phyloP scores from a whole-genome alignment of 2,113 vertebrate species.

The Ramphastos sulfuratus region DNA sequence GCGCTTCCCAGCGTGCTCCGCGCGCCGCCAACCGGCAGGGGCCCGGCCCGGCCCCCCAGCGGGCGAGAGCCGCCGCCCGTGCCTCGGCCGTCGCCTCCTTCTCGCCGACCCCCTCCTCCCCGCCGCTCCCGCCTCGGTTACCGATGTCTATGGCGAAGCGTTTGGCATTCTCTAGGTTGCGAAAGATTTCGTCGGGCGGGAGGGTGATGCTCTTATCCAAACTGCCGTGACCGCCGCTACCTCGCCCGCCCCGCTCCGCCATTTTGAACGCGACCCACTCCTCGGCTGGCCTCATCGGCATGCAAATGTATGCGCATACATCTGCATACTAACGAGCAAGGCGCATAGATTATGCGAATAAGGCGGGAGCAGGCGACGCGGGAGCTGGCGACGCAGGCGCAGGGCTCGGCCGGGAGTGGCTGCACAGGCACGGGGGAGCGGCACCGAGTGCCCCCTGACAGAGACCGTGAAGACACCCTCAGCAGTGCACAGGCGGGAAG shows the following conservation, averaged over 20 bases:
- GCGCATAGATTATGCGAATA: conserved; percentile 60
- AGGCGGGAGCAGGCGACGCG: neutral
- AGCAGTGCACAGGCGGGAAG: neutral
- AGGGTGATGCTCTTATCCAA: conserved; percentile 97
- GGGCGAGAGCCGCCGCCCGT: neutral
- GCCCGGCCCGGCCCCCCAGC: neutral
- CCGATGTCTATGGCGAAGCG: conserved; percentile 97
- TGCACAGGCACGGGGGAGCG: too few relatives aligned
- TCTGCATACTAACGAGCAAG: conserved; percentile 18
- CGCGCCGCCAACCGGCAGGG: neutral
- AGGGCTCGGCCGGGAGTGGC: neutral
- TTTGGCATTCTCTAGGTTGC: conserved; percentile 95
- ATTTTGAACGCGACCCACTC: conserved; percentile 72
- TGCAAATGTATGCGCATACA: conserved; percentile 77
- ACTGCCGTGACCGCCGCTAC: conserved; percentile 73
- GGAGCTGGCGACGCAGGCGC: neutral
- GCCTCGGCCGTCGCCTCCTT: neutral
- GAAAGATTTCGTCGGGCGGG: conserved; percentile 93
- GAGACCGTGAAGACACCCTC: neutral
- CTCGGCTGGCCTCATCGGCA: conserved; percentile 60
- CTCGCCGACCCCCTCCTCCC: neutral
- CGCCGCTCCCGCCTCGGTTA: conserved; percentile 38
- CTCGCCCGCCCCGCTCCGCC: conserved; percentile 74
- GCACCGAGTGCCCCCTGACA: too few relatives aligned
- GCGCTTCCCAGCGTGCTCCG: neutral